A percentile compares a stretch with the other conserved stretches of the same genome.
Conservation (phyloP, 37 sponge, comb jelly and placozoan genomes). For the Bolinopsis microptera region DNA sequence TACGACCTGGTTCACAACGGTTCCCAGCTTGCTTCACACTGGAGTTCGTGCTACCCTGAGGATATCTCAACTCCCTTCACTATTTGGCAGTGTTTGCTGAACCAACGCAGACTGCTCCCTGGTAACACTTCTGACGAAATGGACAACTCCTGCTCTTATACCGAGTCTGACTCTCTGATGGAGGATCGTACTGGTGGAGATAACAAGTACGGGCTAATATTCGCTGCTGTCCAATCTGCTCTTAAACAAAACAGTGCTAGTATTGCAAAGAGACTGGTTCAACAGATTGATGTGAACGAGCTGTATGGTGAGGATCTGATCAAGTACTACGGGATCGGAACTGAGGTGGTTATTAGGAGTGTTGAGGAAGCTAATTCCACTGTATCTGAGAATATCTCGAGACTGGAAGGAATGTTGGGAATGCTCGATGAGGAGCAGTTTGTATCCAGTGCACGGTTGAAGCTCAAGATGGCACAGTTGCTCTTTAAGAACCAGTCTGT, state of each 20-base stretch:
- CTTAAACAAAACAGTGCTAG: background rate
- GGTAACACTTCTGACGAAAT: background rate
- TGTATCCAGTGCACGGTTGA: background rate
- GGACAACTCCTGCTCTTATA: background rate
- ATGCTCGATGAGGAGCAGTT: slow-evolving; percentile 11
- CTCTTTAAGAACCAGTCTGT: background rate
- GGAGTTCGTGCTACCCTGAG: background rate
- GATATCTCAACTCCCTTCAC: background rate
- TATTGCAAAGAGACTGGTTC: background rate
- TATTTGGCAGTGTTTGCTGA: background rate
- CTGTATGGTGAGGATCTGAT: background rate
- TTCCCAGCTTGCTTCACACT: background rate
- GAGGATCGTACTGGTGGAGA: background rate
- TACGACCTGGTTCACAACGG: background rate
- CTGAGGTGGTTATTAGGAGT: background rate
- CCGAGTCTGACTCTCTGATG: background rate
- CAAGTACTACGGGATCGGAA: slow-evolving; percentile 3
- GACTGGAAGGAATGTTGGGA: background rate
- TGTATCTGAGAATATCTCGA: background rate
- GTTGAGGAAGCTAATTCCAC: background rate
- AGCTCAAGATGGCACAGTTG: background rate
- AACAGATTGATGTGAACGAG: background rate
- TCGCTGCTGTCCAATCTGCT: slow-evolving; percentile 14
- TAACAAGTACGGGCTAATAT: background rate
- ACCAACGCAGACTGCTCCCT: background rate